Evolutionary conservation across 2,113 vertebrate species (phyloP).

Genomic region (Takifugu flavidus): DNA sequence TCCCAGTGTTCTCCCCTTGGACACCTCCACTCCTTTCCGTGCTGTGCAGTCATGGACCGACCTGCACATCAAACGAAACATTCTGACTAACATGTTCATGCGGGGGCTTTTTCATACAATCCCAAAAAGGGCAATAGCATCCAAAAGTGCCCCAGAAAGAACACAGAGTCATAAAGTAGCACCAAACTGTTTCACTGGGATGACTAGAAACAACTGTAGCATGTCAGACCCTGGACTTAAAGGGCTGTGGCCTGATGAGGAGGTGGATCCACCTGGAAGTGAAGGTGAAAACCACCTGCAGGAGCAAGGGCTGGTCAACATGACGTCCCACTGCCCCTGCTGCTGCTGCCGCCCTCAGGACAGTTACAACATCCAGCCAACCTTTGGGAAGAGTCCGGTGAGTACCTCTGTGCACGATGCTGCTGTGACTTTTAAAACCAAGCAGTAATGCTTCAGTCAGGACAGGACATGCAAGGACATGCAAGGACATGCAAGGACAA

Average conservation of each 20-base stretch:
- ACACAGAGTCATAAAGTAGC: slow-evolving; percentile 13
- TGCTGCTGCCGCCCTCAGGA: slow-evolving; percentile 21
- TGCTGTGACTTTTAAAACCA: not conserved
- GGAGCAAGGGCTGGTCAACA: slow-evolving; percentile 7
- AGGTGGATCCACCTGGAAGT: slow-evolving; percentile 8
- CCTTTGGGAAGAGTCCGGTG: slow-evolving; percentile 41
- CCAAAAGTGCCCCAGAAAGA: not conserved
- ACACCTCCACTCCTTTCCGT: slow-evolving; percentile 50
- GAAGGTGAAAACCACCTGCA: slow-evolving; percentile 36
- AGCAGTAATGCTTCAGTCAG: no score
- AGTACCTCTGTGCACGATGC: slow-evolving; percentile 28
- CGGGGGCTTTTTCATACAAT: not conserved
- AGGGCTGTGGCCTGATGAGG: slow-evolving; percentile 35
- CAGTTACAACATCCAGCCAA: not conserved
- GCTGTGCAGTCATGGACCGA: slow-evolving; percentile 61
- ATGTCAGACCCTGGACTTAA: slow-evolving; percentile 49
- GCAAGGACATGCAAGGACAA: no score
- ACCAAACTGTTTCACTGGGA: slow-evolving; percentile 9
- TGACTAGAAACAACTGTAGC: not conserved
- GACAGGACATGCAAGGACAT: no score
- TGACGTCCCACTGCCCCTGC: slow-evolving; percentile 37
- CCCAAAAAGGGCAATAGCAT: not conserved
- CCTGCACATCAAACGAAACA: slow-evolving; percentile 33
- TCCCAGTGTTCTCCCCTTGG: slow-evolving; percentile 17
- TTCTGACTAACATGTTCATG: slow-evolving; percentile 3